Conservation (phyloP, 2,113 vertebrate genomes). For the Microcebus jonahi region DNA sequence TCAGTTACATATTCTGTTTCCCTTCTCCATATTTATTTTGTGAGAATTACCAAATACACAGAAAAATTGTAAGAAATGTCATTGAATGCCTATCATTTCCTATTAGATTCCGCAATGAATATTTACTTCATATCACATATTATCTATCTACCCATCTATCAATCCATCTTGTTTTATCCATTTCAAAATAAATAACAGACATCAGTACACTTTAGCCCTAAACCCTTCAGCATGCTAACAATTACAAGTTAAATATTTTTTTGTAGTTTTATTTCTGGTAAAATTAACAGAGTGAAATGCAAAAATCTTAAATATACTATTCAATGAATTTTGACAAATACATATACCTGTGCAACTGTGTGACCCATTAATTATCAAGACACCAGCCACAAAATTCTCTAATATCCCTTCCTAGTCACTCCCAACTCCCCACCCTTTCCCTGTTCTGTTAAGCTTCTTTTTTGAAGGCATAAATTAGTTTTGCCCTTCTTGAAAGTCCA, state of each 20-base stretch:
- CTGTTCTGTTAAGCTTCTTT: neutral
- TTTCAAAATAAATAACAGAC: neutral
- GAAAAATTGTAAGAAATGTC: neutral
- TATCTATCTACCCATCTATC: neutral
- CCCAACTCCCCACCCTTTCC: neutral
- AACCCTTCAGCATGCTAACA: neutral
- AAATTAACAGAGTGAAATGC: neutral
- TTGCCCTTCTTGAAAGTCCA: neutral
- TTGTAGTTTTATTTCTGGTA: neutral
- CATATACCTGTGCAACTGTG: neutral
- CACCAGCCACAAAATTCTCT: neutral
- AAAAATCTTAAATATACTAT: neutral
- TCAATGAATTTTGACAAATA: neutral
- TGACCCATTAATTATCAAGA: neutral
- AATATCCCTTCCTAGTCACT: neutral
- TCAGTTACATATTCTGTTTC: neutral
- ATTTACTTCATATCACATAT: neutral
- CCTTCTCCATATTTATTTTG: neutral
- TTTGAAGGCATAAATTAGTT: neutral
- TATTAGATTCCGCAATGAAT: neutral
- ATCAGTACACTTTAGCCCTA: neutral
- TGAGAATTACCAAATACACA: neutral
- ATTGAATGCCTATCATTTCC: neutral
- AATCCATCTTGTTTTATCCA: neutral
- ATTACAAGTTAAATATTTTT: neutral